Evolutionary conservation across 2,888 invertebrate genomes (phyloP).

Genomic region (Leptothorax acervorum): DNA sequence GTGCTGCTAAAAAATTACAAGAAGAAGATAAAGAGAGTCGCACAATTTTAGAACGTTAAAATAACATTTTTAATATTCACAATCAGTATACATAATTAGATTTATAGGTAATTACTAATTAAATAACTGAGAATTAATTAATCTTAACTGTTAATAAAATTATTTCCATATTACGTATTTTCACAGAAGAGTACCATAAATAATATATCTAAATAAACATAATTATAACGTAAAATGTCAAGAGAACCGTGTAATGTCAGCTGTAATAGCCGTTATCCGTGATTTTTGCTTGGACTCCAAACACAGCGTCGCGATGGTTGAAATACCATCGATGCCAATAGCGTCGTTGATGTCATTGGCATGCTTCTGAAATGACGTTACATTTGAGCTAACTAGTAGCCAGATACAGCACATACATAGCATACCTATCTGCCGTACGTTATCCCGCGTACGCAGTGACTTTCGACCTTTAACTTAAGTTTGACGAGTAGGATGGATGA

Average conservation of each 20-base stretch:
- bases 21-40: background rate
- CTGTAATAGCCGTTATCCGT: background rate
- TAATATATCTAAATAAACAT: background rate
- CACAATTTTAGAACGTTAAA: background rate
- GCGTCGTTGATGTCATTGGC: slow-evolving; percentile 45
- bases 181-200: background rate
- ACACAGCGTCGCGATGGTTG: background rate
- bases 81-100: background rate
- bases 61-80: background rate
- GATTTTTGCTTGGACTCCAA: slow-evolving; percentile 21
- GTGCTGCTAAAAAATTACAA: background rate
- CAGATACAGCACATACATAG: slow-evolving; percentile 19
- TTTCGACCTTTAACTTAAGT: slow-evolving; percentile 60
- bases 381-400: slow-evolving; percentile 48
- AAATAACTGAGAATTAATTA: background rate
- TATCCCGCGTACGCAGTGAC: slow-evolving; percentile 29
- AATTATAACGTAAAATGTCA: background rate
- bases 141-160: background rate
- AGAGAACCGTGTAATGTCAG: background rate
- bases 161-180: background rate
- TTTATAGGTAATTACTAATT: background rate
- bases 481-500: slow-evolving; percentile 50
- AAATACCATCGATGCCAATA: slow-evolving; percentile 22
- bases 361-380: slow-evolving; percentile 41
- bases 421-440: slow-evolving; percentile 14